Evolutionary conservation across 2,797 vertebrate species (phyloP), one percentile per base, ranked within the genome.

Genomic region (Acrocephalus scirpaceus): DNA sequence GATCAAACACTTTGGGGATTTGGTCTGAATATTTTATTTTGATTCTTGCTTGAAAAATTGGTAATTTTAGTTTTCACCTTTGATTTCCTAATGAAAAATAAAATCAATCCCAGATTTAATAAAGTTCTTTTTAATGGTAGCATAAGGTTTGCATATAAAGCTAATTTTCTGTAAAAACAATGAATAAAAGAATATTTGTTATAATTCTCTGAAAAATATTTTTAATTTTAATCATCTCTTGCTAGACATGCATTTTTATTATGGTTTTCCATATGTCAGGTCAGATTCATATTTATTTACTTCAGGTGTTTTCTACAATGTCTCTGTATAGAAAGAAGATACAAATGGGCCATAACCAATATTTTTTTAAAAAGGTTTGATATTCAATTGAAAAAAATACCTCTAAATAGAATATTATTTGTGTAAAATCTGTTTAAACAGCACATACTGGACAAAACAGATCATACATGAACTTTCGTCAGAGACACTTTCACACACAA

Each of bases 391-490:
- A 60, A 91, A 27, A 92, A 86, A 75, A 40, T 30, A 25, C 5
- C 19, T 85, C 76, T 81, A 53, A 74, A 36, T 56, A 11, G 56
- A 58, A 58, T 36, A 11, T 30, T 73, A 36, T 32, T 73, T 79
- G 18, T 45, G 64, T 93, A 87, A 92, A 87, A 92, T 90, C 60
- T 90, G 38, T 87, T 87, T 91, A n/a, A 96, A 91, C 60, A 48
- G 44, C 21, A 25, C 4, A 4, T 11, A 57, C 15, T 75, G 32
- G 32, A 60, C 32, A 86, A 9, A 82, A 22, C 3, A 71, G n/a
- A 93, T 42, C 57, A 70, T 34, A 72, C 22, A 20, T 75, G 82
- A 54, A 66, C 16, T 50, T 72, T 86, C 50, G 71, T 93, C 73
- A 74, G 38, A 90, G 85, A 47, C 67, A 45, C 36, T 72, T 29